Base-by-base conservation (phyloP, 2,113 vertebrate genomes). In the Gallinago paraguaiae region DNA sequence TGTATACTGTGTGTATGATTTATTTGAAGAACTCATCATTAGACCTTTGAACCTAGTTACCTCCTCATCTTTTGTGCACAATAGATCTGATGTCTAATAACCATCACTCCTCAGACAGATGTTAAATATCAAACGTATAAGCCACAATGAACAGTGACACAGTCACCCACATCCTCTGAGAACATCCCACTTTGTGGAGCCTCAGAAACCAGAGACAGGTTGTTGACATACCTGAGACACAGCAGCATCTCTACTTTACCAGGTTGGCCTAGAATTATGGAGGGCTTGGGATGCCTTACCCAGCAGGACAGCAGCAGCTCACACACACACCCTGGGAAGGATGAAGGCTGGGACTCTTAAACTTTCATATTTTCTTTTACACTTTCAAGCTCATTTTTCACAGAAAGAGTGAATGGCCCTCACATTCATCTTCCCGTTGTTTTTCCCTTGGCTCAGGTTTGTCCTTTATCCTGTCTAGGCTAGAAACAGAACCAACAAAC, bases 81-180 rank as follows among this genome's bases (percentile, higher is more conserved):
- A 33, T 13, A 28, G 80, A 69, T 70, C 35, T 64, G 28, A 27
- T 5, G 4, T 54, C 39, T 85, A 56, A 43, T 19, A 45, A 69
- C 27, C 30, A 35, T 12, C 51, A 19, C 33, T 79, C 39, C 37
- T 72, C 53, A 85, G 74, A 25, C 7, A 2, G 39, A 43, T 79
- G 33, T 27, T 57, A 65, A 69, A 23, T 10, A 46, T 56, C 27
- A 48, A 61, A 56, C 1, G 4, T 19, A 11, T 27, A 41, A 25
- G 37, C 53, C 5, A 1, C 10, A 6, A 9, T 15, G 28, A 78
- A 46, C 7, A 0, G 45, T 31, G 22, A 48, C 3, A 13, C 27
- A 65, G 27, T 45, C 22, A 86, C 43, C n/a, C 50, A 30, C 0
- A 1, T 27, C 51, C 5, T 39, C 54, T 37, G 28, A 28, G 30